Base-by-base conservation (phyloP, 1,140 invertebrate species). In the Drosophila mojavensis region DNA sequence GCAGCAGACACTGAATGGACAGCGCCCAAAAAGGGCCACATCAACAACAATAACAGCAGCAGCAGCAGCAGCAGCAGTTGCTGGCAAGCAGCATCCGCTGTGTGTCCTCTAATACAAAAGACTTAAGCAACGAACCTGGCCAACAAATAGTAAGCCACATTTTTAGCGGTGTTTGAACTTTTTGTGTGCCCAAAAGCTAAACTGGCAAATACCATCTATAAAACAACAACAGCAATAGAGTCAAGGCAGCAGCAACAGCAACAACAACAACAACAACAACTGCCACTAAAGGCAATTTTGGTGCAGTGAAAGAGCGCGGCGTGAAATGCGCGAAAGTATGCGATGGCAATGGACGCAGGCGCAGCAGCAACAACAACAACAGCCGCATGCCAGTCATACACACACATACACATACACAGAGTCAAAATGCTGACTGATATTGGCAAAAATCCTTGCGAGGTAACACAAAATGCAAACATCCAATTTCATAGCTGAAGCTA, bases 401-500 rank as follows among this genome's bases (percentile, higher is more conserved):
- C 78, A 69, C 61, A 73, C 64, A 79, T 72, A 76, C 51, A 66
- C 36, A 66, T 28, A 65, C 45, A 64, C 48, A 53, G 36, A 26
- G 15, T 45, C 28, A 58, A 48, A 36, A 43, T 66, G 45, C 65
- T 51, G 33, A 75, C 77, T 74, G 78, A 81, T 75, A 81, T 84
- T 72, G 70, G 67, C 75, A 71, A 70, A 73, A 78, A 88, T 88
- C 80, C 84, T 89, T 79, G 75, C 75, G 43, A 70, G 48, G 45
- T 36, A 67, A 75, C 50, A 59, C 75, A 76, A 75, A 82, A 89
- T 90, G 78, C 78, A 86, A 88, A 88, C 83, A 77, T 75, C 79
- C 84, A 82, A 88, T 89, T 89, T 89, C 83, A 88, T 88, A 86
- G 83, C 78, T 63, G 10, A 43, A 54, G 47, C 55, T 26, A 43